phyloP scores from a whole-genome alignment of 2,888 invertebrate species.

The Protodeltote pygarga region DNA sequence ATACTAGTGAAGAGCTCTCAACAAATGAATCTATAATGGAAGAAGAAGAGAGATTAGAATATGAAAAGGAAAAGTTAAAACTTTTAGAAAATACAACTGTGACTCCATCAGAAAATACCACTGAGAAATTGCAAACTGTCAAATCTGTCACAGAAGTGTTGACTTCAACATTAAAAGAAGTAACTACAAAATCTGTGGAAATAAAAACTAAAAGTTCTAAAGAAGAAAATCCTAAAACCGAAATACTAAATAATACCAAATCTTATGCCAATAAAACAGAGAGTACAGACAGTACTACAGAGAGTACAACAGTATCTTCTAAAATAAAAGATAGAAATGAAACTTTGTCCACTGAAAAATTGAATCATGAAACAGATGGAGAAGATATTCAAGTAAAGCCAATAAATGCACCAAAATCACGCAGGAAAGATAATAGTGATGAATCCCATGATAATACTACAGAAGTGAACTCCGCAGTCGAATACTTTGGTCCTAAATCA shows the following conservation, averaged over 20 bases:
- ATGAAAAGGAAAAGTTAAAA: background rate
- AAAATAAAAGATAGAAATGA: background rate
- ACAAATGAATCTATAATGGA: background rate
- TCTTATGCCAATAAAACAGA: no score
- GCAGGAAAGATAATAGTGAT: background rate
- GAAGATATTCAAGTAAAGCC: conserved; percentile 39
- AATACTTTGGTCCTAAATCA: background rate
- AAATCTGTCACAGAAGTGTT: no score
- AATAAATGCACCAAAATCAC: background rate
- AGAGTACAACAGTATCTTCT: background rate
- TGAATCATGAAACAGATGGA: conserved; percentile 4
- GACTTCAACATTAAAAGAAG: no score
- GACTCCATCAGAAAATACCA: background rate
- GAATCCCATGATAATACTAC: background rate
- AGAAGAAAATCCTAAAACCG: background rate
- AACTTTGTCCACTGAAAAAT: no score
- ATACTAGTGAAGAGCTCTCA: conserved; percentile 3
- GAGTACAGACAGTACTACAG: no score
- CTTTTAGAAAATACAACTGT: background rate
- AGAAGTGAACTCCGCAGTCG: background rate
- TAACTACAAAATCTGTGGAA: background rate
- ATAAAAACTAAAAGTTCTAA: background rate
- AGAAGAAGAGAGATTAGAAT: background rate
- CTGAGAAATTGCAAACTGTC: background rate
- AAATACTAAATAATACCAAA: no score